phyloP scores from a whole-genome alignment of 2,113 vertebrate genomes.

The Poicephalus meyeri region DNA sequence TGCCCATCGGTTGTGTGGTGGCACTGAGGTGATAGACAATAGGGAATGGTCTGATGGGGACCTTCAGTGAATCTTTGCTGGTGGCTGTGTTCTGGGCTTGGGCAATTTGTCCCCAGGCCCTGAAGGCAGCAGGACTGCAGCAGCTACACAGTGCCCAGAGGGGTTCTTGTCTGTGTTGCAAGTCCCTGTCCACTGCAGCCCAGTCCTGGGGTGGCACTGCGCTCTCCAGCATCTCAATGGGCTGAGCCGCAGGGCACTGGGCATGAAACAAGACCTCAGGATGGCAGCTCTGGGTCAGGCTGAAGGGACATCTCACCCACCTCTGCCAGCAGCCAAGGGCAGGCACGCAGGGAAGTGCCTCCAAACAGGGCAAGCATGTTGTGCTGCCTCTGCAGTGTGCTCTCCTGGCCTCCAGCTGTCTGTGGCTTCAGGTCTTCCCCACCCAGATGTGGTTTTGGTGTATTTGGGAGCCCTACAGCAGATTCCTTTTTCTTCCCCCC shows the following conservation, averaged over 20 bases:
- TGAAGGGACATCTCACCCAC: neutral
- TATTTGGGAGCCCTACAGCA: neutral
- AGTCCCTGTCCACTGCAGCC: neutral
- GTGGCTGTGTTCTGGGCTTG: neutral
- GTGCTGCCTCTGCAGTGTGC: neutral
- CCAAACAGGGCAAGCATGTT: neutral
- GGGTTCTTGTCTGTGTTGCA: neutral
- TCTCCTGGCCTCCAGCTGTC: neutral
- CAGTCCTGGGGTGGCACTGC: neutral
- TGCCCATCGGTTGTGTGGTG: rapidly evolving
- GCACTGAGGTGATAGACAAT: neutral
- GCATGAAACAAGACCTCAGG: neutral
- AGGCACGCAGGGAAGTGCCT: neutral
- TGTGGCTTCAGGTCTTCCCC: neutral
- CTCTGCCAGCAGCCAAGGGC: neutral
- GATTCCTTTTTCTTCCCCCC: rapidly evolving
- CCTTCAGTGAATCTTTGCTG: neutral
- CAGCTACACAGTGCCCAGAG: neutral
- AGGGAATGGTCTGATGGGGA: neutral
- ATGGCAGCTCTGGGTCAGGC: neutral
- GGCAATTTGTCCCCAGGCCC: neutral
- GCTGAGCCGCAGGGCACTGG: neutral
- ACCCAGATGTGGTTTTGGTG: neutral
- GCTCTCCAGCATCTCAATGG: neutral
- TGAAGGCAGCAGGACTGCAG: neutral